phyloP scores from a whole-genome alignment of 1,140 invertebrate species.

The Drosophila carrolli region DNA sequence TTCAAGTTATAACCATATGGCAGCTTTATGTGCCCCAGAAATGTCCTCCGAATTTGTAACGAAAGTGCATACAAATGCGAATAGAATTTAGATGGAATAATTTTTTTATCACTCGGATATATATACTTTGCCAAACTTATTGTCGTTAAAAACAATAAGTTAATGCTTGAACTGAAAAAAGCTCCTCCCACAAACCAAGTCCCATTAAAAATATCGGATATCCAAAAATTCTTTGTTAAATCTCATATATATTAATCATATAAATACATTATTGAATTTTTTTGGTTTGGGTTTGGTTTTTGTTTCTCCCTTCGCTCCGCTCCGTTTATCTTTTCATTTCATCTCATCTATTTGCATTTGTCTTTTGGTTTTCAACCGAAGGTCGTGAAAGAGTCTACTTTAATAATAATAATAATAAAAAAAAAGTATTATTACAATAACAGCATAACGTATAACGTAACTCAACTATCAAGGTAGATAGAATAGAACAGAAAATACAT shows the following conservation, averaged over 20 bases:
- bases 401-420: slow-evolving; percentile 73
- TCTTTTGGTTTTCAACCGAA: slow-evolving; percentile 44
- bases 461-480: slow-evolving; percentile 82
- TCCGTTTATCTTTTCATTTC: slow-evolving; percentile 28
- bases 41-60: no score
- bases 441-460: slow-evolving; percentile 83
- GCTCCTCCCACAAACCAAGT: not conserved
- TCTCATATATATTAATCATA: slow-evolving; percentile 82
- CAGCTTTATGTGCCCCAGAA: no score
- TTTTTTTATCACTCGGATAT: no score
- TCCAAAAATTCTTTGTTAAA: slow-evolving; percentile 58
- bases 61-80: no score
- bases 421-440: slow-evolving; percentile 82
- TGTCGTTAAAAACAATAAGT: no score
- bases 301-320: slow-evolving; percentile 16
- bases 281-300: slow-evolving; percentile 51
- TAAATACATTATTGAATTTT: slow-evolving; percentile 81
- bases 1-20: no score
- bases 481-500: slow-evolving; percentile 83
- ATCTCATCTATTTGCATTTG: slow-evolving; percentile 38
- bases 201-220: not conserved
- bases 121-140: no score
- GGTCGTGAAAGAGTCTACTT: slow-evolving; percentile 68
- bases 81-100: no score
- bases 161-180: no score